phyloP scores from a whole-genome alignment of 2,797 vertebrate genomes.

The Xerus rutilus region DNA sequence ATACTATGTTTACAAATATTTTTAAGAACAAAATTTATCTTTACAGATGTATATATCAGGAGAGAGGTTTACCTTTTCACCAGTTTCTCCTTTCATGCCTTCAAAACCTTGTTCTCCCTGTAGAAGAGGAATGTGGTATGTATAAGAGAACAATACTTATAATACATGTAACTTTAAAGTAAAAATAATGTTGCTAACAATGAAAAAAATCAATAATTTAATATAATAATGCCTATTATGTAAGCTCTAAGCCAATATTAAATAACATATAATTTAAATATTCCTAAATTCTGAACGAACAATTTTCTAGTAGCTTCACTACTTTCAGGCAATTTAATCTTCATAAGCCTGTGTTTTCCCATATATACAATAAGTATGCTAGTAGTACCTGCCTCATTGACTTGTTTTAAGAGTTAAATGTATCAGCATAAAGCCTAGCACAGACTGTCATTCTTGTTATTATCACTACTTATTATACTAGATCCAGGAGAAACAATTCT shows the following conservation, averaged over 20 bases:
- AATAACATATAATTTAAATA: not conserved
- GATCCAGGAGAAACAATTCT: not conserved
- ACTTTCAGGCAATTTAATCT: not conserved
- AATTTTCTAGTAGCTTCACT: not conserved
- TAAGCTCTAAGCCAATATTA: constrained; percentile 4
- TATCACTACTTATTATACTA: not conserved
- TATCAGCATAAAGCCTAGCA: not conserved
- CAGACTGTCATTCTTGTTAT: not conserved
- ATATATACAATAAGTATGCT: not conserved
- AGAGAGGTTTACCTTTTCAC: constrained; percentile 87
- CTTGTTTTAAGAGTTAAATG: not conserved
- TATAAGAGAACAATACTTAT: not conserved
- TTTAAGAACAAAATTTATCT: not conserved
- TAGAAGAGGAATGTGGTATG: constrained; percentile 52
- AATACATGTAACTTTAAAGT: not conserved
- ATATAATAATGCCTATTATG: not conserved
- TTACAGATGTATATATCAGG: not conserved
- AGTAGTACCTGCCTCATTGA: not conserved
- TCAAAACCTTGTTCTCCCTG: constrained; percentile 88
- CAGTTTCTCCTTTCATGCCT: constrained; percentile 87
- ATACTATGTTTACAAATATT: constrained; percentile 28
- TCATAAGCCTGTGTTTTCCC: not conserved
- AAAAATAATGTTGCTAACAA: not conserved
- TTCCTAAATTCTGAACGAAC: not conserved
- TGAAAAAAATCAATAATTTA: constrained; percentile 13